These are phyloP conservation scores for Deilephila elpenor DNA, from an alignment of 2,888 invertebrate genomes.

Conservation along the genomic window DNA sequence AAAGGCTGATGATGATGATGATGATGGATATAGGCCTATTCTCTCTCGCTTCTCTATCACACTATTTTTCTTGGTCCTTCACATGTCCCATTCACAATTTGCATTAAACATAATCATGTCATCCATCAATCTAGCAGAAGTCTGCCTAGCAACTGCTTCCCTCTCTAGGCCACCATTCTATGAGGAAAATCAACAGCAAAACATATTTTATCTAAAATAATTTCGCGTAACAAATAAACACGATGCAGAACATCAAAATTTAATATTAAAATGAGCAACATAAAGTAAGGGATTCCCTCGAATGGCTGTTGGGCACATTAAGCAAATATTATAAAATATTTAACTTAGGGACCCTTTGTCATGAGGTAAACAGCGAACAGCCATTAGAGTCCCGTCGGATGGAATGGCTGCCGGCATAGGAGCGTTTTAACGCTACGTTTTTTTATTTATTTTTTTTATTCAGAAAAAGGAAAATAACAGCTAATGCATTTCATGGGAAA, in stretches of 20 bases:
- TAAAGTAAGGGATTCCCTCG: slow-evolving; percentile 47
- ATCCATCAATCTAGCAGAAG: too few species aligned
- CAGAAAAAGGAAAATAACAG: background rate
- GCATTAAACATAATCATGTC: too few species aligned
- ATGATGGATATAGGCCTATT: too few species aligned
- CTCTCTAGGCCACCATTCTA: too few species aligned
- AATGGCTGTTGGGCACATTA: slow-evolving; percentile 56
- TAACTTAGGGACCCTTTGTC: slow-evolving; percentile 54
- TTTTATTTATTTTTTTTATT: slow-evolving; percentile 6
- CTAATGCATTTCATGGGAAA: too few species aligned
- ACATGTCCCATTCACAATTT: too few species aligned
- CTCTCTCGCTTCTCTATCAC: too few species aligned
- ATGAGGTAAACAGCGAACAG: slow-evolving; percentile 56
- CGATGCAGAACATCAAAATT: slow-evolving; percentile 37
- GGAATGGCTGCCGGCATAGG: slow-evolving; percentile 35
- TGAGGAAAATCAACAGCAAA: background rate
- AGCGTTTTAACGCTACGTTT: slow-evolving; percentile 39
- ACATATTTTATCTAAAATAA: slow-evolving; percentile 5
- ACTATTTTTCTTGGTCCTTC: too few species aligned
- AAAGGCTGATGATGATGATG: too few species aligned
- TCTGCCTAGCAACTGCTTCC: too few species aligned
- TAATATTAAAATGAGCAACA: slow-evolving; percentile 48
- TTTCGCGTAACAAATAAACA: slow-evolving; percentile 27
- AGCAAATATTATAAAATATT: slow-evolving; percentile 64
- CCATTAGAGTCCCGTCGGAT: slow-evolving; percentile 51